Conservation (phyloP, 2,797 vertebrate genomes). For the Myoxocephalus aenaeus region DNA sequence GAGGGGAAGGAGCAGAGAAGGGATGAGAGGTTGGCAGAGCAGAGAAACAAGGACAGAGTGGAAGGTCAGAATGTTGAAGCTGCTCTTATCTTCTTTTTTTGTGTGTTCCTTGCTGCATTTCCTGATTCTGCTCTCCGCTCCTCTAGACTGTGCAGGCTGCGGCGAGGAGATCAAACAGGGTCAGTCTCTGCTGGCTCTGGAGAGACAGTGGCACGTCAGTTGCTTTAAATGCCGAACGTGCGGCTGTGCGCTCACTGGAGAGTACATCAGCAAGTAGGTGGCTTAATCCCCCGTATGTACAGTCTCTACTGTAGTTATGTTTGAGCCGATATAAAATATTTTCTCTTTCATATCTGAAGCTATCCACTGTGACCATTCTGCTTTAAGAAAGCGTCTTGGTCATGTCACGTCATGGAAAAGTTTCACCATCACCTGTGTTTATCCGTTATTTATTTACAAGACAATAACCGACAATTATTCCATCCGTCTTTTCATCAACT, state of each 20-base stretch:
- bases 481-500: not conserved
- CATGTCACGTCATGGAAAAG: not conserved
- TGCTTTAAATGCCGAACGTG: constrained; percentile 97
- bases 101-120: not conserved
- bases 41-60: constrained; percentile 23
- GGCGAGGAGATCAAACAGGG: constrained; percentile 95
- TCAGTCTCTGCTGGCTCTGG: constrained; percentile 94
- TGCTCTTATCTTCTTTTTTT: constrained; percentile 9
- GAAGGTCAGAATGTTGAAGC: constrained; percentile 1
- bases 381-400: not conserved
- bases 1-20: constrained; percentile 9
- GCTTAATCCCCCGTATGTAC: not conserved
- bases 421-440: not conserved
- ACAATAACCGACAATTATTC: not conserved
- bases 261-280: constrained; percentile 98
- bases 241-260: constrained; percentile 90
- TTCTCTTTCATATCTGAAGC: not conserved
- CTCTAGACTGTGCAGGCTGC: constrained; percentile 93
- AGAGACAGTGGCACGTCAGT: constrained; percentile 97
- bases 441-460: not conserved
- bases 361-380: not conserved
- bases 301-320: not conserved
- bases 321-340: constrained; percentile 5
- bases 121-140: constrained; percentile 1
- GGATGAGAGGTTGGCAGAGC: constrained; percentile 34